A percentile compares a stretch with the other conserved stretches of the same genome.
These are phyloP conservation scores for Burhinus oedicnemus DNA, from an alignment of 2,113 vertebrate species.

Conservation along the genomic window DNA sequence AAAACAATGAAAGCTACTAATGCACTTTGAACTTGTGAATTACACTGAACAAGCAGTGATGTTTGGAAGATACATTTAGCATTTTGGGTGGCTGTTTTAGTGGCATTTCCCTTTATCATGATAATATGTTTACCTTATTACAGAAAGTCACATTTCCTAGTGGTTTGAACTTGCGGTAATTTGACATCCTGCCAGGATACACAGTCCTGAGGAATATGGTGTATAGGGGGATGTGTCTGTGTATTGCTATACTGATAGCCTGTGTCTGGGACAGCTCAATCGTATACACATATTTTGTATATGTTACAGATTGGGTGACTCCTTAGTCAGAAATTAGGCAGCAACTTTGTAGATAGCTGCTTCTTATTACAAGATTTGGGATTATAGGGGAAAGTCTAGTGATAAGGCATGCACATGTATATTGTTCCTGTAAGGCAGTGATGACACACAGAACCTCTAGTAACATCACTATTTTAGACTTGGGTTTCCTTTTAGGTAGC, in stretches of 20 bases:
- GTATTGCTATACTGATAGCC: neutral
- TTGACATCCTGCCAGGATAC: neutral
- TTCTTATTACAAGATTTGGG: neutral
- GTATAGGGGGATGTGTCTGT: neutral
- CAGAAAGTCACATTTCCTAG: neutral
- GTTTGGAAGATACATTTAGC: neutral
- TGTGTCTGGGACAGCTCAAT: neutral
- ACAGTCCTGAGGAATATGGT: neutral
- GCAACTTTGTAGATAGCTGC: neutral
- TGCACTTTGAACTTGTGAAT: neutral
- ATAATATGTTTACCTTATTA: neutral
- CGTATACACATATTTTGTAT: rapidly evolving
- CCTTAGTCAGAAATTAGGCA: neutral
- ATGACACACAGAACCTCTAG: neutral
- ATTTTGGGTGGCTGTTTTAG: neutral
- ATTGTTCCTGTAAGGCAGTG: neutral
- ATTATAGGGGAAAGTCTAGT: neutral
- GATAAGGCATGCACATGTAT: neutral
- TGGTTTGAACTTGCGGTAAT: neutral
- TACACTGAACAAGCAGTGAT: neutral
- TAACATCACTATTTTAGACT: neutral
- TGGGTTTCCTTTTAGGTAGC: neutral
- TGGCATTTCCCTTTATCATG: neutral
- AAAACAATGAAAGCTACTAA: neutral
- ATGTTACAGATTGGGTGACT: neutral